Percentiles rank a stretch among this genome's conserved stretches.
Evolutionary conservation across 1,140 invertebrate genomes (phyloP).

Genomic region (Oreohelix idahoensis): DNA sequence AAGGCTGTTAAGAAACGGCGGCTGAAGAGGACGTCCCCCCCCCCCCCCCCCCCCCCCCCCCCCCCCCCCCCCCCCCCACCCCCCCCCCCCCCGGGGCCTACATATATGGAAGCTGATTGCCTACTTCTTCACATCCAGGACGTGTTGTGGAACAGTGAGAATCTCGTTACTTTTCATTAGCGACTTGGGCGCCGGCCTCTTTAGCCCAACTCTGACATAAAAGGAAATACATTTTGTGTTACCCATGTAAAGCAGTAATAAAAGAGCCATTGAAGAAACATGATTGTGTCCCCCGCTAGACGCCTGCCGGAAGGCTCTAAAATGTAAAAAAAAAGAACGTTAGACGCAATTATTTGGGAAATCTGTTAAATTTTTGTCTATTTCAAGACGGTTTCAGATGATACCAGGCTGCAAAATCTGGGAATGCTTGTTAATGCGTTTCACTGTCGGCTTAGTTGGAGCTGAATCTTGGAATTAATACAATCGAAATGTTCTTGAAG

Average conservation of each 20-base stretch:
- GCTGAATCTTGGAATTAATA: background rate
- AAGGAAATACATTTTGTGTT: background rate
- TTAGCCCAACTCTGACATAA: background rate
- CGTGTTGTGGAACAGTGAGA: constrained; percentile 9
- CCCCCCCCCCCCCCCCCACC: too few species aligned
- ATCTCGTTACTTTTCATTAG: constrained; percentile 24
- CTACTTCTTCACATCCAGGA: background rate
- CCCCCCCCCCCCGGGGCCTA: too few species aligned
- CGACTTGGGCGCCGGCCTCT: background rate
- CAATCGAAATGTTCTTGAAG: background rate
- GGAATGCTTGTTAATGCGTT: background rate
- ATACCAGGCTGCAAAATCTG: background rate
- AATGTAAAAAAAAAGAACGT: too few species aligned
- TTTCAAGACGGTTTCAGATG: background rate
- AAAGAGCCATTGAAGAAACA: background rate
- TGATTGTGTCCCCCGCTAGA: background rate
- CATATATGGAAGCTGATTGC: constrained; percentile 2
- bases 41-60: too few species aligned
- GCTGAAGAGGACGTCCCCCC: too few species aligned
- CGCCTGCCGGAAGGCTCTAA: background rate
- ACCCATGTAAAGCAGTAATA: background rate
- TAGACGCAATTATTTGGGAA: background rate
- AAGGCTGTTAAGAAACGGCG: background rate
- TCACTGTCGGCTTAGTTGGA: background rate
- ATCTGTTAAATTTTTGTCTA: constrained; percentile 1